Percentiles rank a stretch among this genome's conserved stretches.
Evolutionary conservation across 30 jellyfish, hydroid and myxozoan genomes (phyloP).

Genomic region (Aurelia sp.): DNA sequence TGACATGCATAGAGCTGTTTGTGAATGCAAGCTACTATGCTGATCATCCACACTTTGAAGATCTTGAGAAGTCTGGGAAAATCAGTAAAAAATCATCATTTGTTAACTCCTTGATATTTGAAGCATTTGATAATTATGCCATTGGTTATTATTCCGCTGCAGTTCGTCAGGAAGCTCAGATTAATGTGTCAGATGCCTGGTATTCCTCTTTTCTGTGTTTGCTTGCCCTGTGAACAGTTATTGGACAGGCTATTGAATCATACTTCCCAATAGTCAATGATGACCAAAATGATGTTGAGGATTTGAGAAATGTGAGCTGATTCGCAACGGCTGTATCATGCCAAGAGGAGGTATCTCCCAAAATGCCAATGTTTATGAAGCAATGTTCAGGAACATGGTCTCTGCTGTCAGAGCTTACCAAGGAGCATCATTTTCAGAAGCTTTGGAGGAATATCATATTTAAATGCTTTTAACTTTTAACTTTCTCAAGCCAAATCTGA

Average conservation of each 20-base stretch:
- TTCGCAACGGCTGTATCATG: conserved; percentile 13
- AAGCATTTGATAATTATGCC: conserved; percentile 2
- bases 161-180: conserved; percentile 5
- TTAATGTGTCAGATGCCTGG: background rate
- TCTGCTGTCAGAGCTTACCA: too few relatives aligned
- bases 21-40: conserved; percentile 14
- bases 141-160: background rate
- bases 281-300: background rate
- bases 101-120: background rate
- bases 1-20: conserved; percentile 32
- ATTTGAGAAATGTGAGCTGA: conserved; percentile 7
- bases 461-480: too few relatives aligned
- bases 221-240: conserved; percentile 41
- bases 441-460: too few relatives aligned
- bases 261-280: conserved; percentile 32
- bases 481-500: too few relatives aligned
- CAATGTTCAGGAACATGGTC: too few relatives aligned
- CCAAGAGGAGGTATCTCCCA: background rate
- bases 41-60: conserved; percentile 28
- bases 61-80: background rate
- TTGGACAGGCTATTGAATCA: conserved; percentile 30
- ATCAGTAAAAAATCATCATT: conserved; percentile 5
- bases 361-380: too few relatives aligned
- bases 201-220: too few relatives aligned
- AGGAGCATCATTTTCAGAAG: too few relatives aligned